These are phyloP conservation scores for Cylindroiulus punctatus DNA, from an alignment of 2,888 invertebrate species.

Conservation along the genomic window DNA sequence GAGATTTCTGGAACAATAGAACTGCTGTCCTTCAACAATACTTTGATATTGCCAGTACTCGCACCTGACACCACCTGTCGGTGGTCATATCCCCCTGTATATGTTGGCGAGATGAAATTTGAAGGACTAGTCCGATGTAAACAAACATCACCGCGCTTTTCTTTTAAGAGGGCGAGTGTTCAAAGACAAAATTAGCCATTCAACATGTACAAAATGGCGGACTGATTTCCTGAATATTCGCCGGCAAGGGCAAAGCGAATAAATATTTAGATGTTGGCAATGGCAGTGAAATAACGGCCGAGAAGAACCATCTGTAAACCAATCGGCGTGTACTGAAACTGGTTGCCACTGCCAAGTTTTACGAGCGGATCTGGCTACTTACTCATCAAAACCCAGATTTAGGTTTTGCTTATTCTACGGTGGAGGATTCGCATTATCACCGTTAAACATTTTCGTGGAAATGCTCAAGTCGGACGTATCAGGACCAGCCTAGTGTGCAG, in stretches of 20 bases:
- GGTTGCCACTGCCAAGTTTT: conserved; percentile 10
- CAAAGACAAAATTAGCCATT: neutral
- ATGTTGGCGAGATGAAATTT: neutral
- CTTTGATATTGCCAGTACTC: no score
- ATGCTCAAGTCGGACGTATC: no score
- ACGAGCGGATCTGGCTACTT: conserved; percentile 23
- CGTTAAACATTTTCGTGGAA: no score
- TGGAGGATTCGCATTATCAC: neutral
- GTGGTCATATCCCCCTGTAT: neutral
- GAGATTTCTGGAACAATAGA: no score
- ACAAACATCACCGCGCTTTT: conserved; percentile 3
- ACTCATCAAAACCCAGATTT: conserved; percentile 32
- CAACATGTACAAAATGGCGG: conserved; percentile 32
- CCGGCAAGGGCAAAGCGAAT: conserved; percentile 32
- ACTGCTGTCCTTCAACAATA: no score
- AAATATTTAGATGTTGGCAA: conserved; percentile 32
- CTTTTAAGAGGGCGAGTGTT: neutral
- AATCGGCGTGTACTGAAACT: neutral
- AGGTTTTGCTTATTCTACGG: conserved; percentile 1
- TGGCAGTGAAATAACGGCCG: conserved; percentile 32
- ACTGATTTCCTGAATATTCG: conserved; percentile 20
- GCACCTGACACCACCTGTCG: neutral
- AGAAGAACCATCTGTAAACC: conserved; percentile 22
- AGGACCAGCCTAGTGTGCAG: no score
- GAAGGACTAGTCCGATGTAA: neutral